Evolutionary conservation across 2,797 vertebrate genomes (phyloP).

Genomic region (Malacoraja senta): DNA sequence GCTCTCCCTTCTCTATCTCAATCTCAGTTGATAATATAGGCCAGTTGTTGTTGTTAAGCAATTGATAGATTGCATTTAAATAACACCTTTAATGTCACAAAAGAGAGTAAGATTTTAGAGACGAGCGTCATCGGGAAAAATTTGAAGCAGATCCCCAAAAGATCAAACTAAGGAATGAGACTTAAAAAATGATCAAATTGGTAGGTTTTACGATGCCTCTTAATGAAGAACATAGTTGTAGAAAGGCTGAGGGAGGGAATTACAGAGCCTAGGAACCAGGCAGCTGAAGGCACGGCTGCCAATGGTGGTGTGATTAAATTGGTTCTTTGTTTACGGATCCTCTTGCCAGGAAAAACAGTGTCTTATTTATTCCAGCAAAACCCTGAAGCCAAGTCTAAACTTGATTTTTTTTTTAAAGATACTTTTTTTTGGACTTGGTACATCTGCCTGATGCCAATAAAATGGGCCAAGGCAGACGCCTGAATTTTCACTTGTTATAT

Average conservation of each 20-base stretch:
- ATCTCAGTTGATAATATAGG: not conserved
- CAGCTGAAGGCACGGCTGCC: slow-evolving; percentile 1
- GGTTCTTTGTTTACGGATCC: not conserved
- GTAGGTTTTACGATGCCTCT: too few species aligned
- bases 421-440: not conserved
- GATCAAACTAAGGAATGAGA: too few species aligned
- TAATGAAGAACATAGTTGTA: not conserved
- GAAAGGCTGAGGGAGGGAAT: not conserved
- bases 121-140: not conserved
- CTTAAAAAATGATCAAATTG: too few species aligned
- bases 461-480: not conserved
- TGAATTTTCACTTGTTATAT: not conserved
- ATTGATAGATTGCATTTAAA: not conserved
- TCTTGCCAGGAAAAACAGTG: not conserved
- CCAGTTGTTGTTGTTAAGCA: too few species aligned
- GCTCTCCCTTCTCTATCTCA: not conserved
- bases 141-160: not conserved
- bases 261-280: not conserved
- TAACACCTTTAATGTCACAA: not conserved
- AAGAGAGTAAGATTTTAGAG: not conserved
- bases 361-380: not conserved
- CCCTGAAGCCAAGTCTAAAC: not conserved
- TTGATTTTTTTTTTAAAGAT: not conserved
- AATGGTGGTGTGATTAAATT: not conserved
- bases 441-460: not conserved